Evolutionary conservation across 2,888 invertebrate species (phyloP), one percentile per base, ranked within the genome.

Genomic region (Pantelozetes paolii): DNA sequence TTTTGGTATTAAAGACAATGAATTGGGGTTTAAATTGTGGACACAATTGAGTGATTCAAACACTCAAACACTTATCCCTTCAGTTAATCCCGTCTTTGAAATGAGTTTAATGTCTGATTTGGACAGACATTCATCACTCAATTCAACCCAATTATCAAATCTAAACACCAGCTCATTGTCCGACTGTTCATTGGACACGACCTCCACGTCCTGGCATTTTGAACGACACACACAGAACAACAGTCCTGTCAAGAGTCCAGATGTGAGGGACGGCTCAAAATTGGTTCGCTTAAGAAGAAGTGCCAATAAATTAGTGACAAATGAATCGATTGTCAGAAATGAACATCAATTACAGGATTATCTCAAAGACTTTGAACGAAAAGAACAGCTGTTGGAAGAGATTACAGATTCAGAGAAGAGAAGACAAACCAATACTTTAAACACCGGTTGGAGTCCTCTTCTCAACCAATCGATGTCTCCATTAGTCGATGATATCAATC

Each of bases 361-460:
- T 64, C 50, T 77, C 0, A 75, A 73, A 69, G 62, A 62, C 9
- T 73, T 74, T 42, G 77, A 77, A 57, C 72, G 76, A 48, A 74
- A 71, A 64, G 73, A 75, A 28, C 75, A 75, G 40, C 74, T 72
- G 26, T 59, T 75, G 18, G 74, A 76, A 48, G 76, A 76, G 28
- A 28, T 76, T 13, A 57, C 73, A 8, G 40, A 67, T 8, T 36
- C 67, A 70, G 71, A 70, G 75, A 76, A 30, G 74, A 75, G 30
- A 70, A 75, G 0, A 74, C 64, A 62, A 64, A 71, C 11, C 6
- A 36, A 20, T 18, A 30, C 6, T 18, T 28, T n/a, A 1, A 62
- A 1, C 1, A 32, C n/a, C n/a, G 30, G 2, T 9, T 62, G 62
- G 62, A 62, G 26, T 54, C 18, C 45, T 6, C 54, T 26, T 9